phyloP scores from a whole-genome alignment of 2,797 vertebrate genomes.

The Danio jaintianensis region DNA sequence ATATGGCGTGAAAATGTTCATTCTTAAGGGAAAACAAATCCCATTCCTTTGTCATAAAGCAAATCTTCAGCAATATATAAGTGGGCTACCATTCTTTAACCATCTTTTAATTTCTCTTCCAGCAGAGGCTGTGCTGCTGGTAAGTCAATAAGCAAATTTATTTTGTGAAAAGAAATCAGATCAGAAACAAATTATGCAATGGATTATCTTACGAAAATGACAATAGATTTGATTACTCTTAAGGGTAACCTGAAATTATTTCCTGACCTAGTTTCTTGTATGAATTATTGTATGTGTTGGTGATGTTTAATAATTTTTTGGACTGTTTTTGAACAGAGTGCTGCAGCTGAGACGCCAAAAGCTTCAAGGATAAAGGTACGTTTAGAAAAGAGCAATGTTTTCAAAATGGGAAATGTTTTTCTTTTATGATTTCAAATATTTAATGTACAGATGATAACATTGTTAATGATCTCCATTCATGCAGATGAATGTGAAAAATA shows the following conservation, averaged over 20 bases:
- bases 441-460: too few relatives aligned
- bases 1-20: constrained; percentile 52
- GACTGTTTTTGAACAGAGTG: not conserved
- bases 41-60: constrained; percentile 9
- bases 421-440: too few relatives aligned
- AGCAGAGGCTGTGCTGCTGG: constrained; percentile 5
- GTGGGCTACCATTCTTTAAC: not conserved
- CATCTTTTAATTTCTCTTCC: constrained; percentile 4
- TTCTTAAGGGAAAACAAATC: constrained; percentile 62
- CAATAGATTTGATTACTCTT: too few relatives aligned
- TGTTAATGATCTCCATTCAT: too few relatives aligned
- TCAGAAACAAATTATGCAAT: not conserved
- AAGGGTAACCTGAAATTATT: not conserved
- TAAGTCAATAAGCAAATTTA: constrained; percentile 31
- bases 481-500: too few relatives aligned
- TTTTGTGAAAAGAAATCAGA: not conserved
- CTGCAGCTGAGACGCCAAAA: not conserved
- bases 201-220: not conserved
- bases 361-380: too few relatives aligned
- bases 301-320: not conserved
- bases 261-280: not conserved
- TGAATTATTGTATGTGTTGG: not conserved
- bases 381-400: too few relatives aligned
- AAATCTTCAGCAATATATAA: constrained; percentile 41
- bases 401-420: too few relatives aligned